These are phyloP conservation scores for Pilophorus perplexus DNA, from an alignment of 2,888 invertebrate genomes.

Conservation along the genomic window DNA sequence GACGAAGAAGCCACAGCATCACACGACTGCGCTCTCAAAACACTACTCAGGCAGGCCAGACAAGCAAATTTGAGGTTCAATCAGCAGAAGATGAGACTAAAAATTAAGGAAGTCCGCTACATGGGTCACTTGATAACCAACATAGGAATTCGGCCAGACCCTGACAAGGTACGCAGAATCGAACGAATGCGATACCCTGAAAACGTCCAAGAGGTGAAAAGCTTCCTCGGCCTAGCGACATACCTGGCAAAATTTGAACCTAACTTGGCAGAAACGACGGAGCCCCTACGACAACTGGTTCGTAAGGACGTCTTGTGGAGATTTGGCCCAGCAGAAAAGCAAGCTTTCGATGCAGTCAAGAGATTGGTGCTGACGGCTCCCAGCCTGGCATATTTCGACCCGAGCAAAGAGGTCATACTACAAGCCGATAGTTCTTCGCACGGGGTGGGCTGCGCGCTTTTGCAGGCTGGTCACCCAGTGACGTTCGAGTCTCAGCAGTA, in stretches of 20 bases:
- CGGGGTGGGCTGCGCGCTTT: not conserved
- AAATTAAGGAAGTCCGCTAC: slow-evolving; percentile 5
- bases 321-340: slow-evolving; percentile 34
- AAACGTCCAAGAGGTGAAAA: not conserved
- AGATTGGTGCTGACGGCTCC: slow-evolving; percentile 38
- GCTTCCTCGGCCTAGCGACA: not conserved
- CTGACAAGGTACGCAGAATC: not conserved
- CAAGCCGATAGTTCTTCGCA: slow-evolving; percentile 47
- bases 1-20: not conserved
- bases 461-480: not conserved
- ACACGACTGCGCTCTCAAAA: not conserved
- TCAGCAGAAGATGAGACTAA: not conserved
- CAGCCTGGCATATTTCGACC: slow-evolving; percentile 48
- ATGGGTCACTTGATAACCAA: not conserved
- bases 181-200: not conserved
- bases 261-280: slow-evolving; percentile 42
- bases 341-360: slow-evolving; percentile 46
- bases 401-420: slow-evolving; percentile 47
- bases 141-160: not conserved
- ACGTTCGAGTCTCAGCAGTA: not conserved
- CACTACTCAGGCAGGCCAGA: not conserved
- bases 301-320: slow-evolving; percentile 48
- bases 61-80: slow-evolving; percentile 7
- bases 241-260: slow-evolving; percentile 1
- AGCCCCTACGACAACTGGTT: slow-evolving; percentile 46